Percentiles rank a stretch among this genome's conserved stretches.
These are phyloP conservation scores for Coelopa frigida DNA, from an alignment of 1,140 invertebrate species.

Conservation along the genomic window DNA sequence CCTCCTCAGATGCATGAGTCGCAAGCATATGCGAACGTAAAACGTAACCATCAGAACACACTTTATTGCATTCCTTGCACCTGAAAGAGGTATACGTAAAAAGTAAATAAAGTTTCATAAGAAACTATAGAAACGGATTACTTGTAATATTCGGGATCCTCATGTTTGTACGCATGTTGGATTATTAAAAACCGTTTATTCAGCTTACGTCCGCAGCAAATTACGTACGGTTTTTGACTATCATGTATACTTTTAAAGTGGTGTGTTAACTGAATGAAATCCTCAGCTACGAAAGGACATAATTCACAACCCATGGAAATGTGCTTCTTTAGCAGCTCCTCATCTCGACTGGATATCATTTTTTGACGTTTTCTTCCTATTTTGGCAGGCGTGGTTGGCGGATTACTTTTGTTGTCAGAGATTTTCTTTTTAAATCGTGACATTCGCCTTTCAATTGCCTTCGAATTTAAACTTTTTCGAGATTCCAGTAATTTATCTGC, in stretches of 20 bases:
- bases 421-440: neutral
- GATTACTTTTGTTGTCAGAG: neutral
- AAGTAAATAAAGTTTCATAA: neutral
- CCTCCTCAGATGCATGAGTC: constrained; percentile 34
- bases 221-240: constrained; percentile 26
- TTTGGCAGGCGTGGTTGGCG: neutral
- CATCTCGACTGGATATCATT: constrained; percentile 17
- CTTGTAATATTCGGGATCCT: constrained; percentile 40
- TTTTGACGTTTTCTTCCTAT: neutral
- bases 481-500: constrained; percentile 5
- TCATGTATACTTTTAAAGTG: constrained; percentile 33
- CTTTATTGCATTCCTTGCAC: constrained; percentile 35
- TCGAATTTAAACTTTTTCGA: neutral
- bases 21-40: constrained; percentile 32
- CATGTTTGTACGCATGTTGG: constrained; percentile 33
- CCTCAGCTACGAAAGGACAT: constrained; percentile 32
- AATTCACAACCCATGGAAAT: constrained; percentile 39
- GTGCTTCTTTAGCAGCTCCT: constrained; percentile 34
- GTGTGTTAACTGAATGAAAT: constrained; percentile 31
- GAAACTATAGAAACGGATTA: constrained; percentile 14
- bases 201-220: constrained; percentile 34
- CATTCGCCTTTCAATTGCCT: neutral
- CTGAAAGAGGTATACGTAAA: constrained; percentile 9
- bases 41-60: constrained; percentile 33
- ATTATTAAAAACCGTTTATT: constrained; percentile 32